Evolutionary conservation across 92 coral and sea anemone genomes (phyloP), one percentile per base, ranked within the genome.

Genomic region (Actinernus sp.): DNA sequence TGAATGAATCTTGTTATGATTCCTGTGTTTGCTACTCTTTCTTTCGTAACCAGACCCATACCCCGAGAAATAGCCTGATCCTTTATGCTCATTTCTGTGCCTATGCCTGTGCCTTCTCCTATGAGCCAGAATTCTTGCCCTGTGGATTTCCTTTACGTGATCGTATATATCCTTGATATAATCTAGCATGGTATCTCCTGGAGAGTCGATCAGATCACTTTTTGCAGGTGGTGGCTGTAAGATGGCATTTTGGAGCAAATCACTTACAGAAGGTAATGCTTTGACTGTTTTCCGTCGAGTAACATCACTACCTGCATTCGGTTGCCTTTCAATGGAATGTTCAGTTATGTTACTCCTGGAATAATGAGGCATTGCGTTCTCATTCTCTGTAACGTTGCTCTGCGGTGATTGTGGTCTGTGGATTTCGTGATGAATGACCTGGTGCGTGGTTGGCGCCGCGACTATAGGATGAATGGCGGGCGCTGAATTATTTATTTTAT

Each of bases 101-200:
- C 37, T 4, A 3, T 39, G 14, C 36, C 29, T 54, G 3, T 4
- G 19, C 24, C 70, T 63, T 8, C 10, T n/a, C 53, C 39, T 12
- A 18, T 60, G 63, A 2, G 19, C 58, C n/a, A 23, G 27, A 6
- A 56, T 8, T 53, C 49, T 78, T 1, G 65, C 49, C 1, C 48
- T 55, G 40, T 71, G 82, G 4, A 71, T 51, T 23, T 34, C 36
- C 61, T 71, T 69, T 14, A 81, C 81, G 21, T 76, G 85, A 17
- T 67, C 56, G 53, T 84, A 84, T 24, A 84, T 71, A 13, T 53
- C 58, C 37, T 64, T 78, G 13, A 84, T 71, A 38, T 84, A 84
- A 44, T 78, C 72, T 60, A 84, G 58, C 66, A 70, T 30, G 20
- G 57, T 46, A 27, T 70, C 58, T 2, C 75, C 63, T 25, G 78